Conservation (phyloP, 1,140 invertebrate species). For the Hirudo medicinalis region DNA sequence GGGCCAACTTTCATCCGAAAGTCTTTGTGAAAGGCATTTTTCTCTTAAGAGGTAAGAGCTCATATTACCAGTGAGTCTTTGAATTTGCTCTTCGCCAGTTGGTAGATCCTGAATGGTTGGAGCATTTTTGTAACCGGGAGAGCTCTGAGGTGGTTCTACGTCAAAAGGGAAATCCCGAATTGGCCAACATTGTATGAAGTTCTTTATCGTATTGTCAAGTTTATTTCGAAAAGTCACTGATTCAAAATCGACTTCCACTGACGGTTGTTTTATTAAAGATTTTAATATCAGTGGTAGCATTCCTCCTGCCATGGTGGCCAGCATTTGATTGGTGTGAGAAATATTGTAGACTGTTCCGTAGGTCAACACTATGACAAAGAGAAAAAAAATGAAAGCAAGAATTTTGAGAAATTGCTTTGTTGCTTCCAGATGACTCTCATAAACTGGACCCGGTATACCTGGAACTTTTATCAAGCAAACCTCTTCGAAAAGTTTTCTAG, state of each 20-base stretch:
- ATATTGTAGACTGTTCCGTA: conserved; percentile 36
- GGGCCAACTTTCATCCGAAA: too few species aligned
- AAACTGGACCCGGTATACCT: conserved; percentile 37
- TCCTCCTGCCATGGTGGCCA: conserved; percentile 36
- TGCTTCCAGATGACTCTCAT: conserved; percentile 33
- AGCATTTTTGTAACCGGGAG: background rate
- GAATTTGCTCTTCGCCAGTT: too few species aligned
- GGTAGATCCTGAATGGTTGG: too few species aligned
- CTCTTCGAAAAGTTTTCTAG: conserved; percentile 33
- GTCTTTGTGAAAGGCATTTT: too few species aligned
- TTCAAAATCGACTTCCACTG: conserved; percentile 29
- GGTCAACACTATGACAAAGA: conserved; percentile 38
- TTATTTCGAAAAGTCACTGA: conserved; percentile 37
- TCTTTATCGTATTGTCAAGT: conserved; percentile 36
- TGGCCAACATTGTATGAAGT: conserved; percentile 37
- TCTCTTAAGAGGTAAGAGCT: too few species aligned
- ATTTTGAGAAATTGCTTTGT: conserved; percentile 39
- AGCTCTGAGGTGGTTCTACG: background rate
- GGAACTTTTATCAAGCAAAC: conserved; percentile 34
- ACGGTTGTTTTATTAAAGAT: conserved; percentile 21
- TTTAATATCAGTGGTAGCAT: conserved; percentile 37
- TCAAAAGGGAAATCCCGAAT: conserved; percentile 25
- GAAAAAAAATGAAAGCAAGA: conserved; percentile 36
- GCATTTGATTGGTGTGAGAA: conserved; percentile 37
- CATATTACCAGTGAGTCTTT: too few species aligned